These are phyloP conservation scores for Phoxinus dragarum DNA, from an alignment of 2,797 vertebrate genomes.

Conservation along the genomic window DNA sequence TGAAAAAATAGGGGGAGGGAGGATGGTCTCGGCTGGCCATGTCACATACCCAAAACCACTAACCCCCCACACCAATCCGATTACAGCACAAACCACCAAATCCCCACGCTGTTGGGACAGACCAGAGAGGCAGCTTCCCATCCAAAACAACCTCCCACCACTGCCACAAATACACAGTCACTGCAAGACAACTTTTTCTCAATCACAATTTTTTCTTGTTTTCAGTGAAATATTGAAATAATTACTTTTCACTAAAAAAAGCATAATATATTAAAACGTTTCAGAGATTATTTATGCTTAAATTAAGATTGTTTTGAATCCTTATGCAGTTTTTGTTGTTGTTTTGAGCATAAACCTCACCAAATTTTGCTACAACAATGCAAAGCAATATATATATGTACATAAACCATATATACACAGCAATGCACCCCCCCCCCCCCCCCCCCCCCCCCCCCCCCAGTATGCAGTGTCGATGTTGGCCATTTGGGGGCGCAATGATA, in stretches of 20 bases:
- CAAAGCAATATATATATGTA: not conserved
- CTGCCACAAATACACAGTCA: not conserved
- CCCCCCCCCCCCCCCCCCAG: too few relatives aligned
- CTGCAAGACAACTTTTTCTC: not conserved
- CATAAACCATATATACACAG: too few relatives aligned
- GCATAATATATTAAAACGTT: not conserved
- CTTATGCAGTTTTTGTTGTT: not conserved
- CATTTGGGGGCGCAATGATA: not conserved
- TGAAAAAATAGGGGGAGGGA: slow-evolving; percentile 13
- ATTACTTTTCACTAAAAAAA: not conserved
- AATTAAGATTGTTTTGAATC: not conserved
- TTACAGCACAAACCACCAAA: slow-evolving; percentile 78
- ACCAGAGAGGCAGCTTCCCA: not conserved
- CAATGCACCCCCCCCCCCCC: too few relatives aligned
- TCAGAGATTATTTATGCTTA: not conserved
- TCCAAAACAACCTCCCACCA: not conserved
- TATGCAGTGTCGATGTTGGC: not conserved
- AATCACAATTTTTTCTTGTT: not conserved
- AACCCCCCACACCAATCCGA: slow-evolving; percentile 74
- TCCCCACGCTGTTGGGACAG: slow-evolving; percentile 58
- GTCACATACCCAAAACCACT: slow-evolving; percentile 66
- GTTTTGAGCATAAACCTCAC: not conserved
- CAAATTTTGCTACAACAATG: not conserved
- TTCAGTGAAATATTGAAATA: too few relatives aligned
- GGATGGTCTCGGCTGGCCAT: slow-evolving; percentile 66